Evolutionary conservation across 2,113 vertebrate species (phyloP).

Genomic region (Diadophis punctatus): DNA sequence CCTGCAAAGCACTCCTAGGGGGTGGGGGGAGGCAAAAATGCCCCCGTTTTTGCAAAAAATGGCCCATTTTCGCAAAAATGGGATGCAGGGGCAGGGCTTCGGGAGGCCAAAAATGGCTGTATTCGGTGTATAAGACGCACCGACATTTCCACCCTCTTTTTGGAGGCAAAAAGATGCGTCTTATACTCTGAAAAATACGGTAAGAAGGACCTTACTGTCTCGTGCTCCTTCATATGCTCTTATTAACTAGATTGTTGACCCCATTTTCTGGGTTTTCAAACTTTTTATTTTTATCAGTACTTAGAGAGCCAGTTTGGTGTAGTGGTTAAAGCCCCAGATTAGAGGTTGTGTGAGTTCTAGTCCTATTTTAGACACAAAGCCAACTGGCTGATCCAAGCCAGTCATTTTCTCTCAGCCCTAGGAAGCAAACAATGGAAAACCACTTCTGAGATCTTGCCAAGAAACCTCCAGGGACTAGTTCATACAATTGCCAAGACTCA

Average conservation of each 20-base stretch:
- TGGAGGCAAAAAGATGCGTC: too few relatives aligned
- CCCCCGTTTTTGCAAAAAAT: too few relatives aligned
- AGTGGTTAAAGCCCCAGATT: not conserved
- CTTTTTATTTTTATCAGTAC: not conserved
- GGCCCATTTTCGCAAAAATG: too few relatives aligned
- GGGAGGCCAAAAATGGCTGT: too few relatives aligned
- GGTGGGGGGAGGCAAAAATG: too few relatives aligned
- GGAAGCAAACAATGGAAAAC: not conserved
- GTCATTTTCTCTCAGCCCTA: not conserved
- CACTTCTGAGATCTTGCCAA: not conserved
- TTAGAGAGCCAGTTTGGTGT: not conserved
- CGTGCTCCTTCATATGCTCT: not conserved
- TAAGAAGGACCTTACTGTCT: not conserved
- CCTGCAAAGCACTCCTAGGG: too few relatives aligned
- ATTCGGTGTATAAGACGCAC: too few relatives aligned
- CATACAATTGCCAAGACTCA: not conserved
- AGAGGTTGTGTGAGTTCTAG: not conserved
- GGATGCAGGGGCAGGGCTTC: too few relatives aligned
- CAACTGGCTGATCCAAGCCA: not conserved
- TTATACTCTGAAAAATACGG: too few relatives aligned
- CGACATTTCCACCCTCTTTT: too few relatives aligned
- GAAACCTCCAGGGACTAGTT: not conserved
- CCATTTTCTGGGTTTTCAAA: not conserved
- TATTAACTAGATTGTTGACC: not conserved
- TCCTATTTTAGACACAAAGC: not conserved